Base-by-base conservation (phyloP, 1,140 invertebrate genomes). In the Caerostris extrusa region DNA sequence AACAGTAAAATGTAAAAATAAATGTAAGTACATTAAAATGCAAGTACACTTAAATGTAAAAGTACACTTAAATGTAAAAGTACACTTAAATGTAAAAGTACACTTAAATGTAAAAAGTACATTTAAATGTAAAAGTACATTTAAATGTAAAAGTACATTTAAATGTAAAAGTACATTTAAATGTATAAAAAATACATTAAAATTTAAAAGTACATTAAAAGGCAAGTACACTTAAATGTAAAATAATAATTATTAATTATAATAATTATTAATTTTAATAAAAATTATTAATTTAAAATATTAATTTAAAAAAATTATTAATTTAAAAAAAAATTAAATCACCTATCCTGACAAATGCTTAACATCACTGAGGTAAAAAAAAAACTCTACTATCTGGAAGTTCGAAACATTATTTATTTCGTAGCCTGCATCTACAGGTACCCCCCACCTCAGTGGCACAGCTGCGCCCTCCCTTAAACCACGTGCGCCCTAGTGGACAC, bases 401-500 rank as follows among this genome's bases (percentile, higher is more conserved):
- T 12, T 50, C 71, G 34, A 12, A 50, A 12, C 71, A 77, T 50
- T 77, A 77, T 50, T 77, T 77, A 77, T 17, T 53, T 77, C 8
- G 19, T 50, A 12, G 71, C 71, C 10, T 50, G 50, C 71, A 77
- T 77, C 71, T 77, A 77, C 71, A 77, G 71, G 71, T 77, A 77
- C 34, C 34, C 34, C 71, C 34, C 71, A 14, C 50, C 71, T 34
- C 71, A 19, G 34, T 12, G 10, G 34, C 50, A 12, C 34, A 50
- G 71, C 71, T 67, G 61, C 61, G 61, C 19, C 71, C 71, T 34
- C 34, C 34, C 71, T 12, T 50, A 3, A 77, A 77, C 12, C 71
- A 77, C 71, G 71, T 77, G 71, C 71, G 50, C 71, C 71, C 71
- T 77, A 77, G 71, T 77, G 71, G 71, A 77, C 71, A 53, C 71